A percentile compares a stretch with the other conserved stretches of the same genome.
Conservation (phyloP, 2,888 invertebrate genomes). For the Cataglyphis livida region DNA sequence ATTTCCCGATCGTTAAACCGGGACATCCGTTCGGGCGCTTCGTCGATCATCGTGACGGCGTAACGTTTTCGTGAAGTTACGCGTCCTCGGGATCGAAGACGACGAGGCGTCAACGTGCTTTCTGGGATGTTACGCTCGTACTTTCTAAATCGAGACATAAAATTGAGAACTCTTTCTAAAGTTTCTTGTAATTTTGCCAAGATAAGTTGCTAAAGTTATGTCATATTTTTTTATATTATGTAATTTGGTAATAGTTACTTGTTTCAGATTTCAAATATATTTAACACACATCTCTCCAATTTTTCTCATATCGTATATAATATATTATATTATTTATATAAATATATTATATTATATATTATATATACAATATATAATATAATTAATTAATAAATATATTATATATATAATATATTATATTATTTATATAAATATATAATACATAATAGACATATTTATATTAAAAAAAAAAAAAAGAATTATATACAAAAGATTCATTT, state of each 20-base stretch:
- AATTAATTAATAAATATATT: no score
- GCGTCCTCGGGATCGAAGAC: conserved; percentile 22
- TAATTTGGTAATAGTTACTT: neutral
- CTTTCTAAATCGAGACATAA: neutral
- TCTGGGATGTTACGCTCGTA: neutral
- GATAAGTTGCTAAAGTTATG: neutral
- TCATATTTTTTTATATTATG: neutral
- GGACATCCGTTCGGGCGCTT: conserved; percentile 30
- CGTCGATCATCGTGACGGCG: conserved; percentile 47
- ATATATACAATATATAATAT: no score
- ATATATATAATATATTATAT: no score
- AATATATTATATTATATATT: no score
- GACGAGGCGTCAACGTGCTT: conserved; percentile 16
- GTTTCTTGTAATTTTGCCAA: conserved; percentile 6
- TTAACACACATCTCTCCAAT: neutral
- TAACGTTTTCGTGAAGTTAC: conserved; percentile 21
- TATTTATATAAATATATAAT: neutral
- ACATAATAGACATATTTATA: neutral
- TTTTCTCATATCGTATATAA: neutral
- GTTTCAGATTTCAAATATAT: neutral
- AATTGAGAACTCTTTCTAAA: neutral
- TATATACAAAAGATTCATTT: conserved; percentile 1
- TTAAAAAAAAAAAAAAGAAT: neutral
- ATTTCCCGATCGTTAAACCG: conserved; percentile 56
- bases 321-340: neutral